These are phyloP conservation scores for Drosophila insularis DNA, from an alignment of 1,140 invertebrate genomes.

Conservation along the genomic window DNA sequence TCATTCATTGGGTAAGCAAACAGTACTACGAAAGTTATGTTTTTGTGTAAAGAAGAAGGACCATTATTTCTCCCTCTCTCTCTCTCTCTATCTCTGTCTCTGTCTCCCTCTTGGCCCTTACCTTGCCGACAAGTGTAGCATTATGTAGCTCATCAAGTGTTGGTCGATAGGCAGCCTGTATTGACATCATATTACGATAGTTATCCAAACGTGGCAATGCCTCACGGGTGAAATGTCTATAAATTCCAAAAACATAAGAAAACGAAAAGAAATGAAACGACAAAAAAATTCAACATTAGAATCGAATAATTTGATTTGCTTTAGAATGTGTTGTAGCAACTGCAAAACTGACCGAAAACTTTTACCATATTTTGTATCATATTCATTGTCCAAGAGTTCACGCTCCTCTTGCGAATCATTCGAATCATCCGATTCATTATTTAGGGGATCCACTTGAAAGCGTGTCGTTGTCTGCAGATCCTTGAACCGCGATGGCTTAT, in stretches of 20 bases:
- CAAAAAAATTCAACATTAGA: slow-evolving; percentile 1
- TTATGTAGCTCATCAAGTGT: slow-evolving; percentile 97
- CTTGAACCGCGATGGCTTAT: slow-evolving; percentile 85
- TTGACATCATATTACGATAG: slow-evolving; percentile 96
- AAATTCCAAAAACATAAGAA: neutral
- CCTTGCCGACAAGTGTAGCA: slow-evolving; percentile 90
- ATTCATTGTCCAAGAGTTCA: slow-evolving; percentile 85
- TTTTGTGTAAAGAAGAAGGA: neutral
- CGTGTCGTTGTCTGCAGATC: slow-evolving; percentile 84
- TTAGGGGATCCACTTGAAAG: slow-evolving; percentile 83
- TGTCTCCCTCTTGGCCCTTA: slow-evolving; percentile 75
- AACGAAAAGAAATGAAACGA: too few species aligned
- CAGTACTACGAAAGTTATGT: neutral
- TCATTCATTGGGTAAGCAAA: neutral
- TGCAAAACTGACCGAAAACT: slow-evolving; percentile 86
- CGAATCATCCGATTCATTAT: slow-evolving; percentile 83
- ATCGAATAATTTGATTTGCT: neutral
- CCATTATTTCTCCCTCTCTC: neutral
- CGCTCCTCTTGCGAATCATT: slow-evolving; percentile 84
- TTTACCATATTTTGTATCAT: slow-evolving; percentile 90
- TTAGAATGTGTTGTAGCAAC: slow-evolving; percentile 2
- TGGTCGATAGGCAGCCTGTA: slow-evolving; percentile 93
- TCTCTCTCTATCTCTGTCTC: neutral
- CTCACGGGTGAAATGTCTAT: slow-evolving; percentile 94
- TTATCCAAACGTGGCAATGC: slow-evolving; percentile 95